These are phyloP conservation scores for Leptinotarsa undecemlineata DNA, from an alignment of 1,140 invertebrate genomes.

Conservation along the genomic window DNA sequence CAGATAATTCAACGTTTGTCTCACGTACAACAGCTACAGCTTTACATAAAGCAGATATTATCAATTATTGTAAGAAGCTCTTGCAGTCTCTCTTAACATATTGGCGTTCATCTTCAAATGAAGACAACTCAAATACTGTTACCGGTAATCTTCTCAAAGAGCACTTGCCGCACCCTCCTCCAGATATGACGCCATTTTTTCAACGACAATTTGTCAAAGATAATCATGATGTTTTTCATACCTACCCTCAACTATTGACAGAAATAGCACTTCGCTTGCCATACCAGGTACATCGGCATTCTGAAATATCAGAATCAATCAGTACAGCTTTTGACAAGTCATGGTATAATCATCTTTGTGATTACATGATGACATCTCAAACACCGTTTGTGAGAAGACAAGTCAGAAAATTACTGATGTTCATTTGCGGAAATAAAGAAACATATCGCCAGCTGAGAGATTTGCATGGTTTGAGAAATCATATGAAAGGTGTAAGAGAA, in stretches of 20 bases:
- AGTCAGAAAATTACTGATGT: slow-evolving; percentile 87
- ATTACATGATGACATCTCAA: slow-evolving; percentile 95
- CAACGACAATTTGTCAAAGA: slow-evolving; percentile 88
- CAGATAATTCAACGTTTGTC: slow-evolving; percentile 69
- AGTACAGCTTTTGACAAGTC: slow-evolving; percentile 62
- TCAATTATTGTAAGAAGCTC: slow-evolving; percentile 81
- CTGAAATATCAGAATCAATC: slow-evolving; percentile 61
- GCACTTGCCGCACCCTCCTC: slow-evolving; percentile 76
- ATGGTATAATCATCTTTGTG: slow-evolving; percentile 83
- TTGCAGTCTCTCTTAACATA: slow-evolving; percentile 81
- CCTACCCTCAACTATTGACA: slow-evolving; percentile 89
- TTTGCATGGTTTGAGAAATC: slow-evolving; percentile 84
- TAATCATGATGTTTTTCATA: slow-evolving; percentile 90
- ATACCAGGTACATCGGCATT: slow-evolving; percentile 87
- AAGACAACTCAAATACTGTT: slow-evolving; percentile 56
- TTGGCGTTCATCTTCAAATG: slow-evolving; percentile 59
- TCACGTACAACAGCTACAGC: slow-evolving; percentile 76
- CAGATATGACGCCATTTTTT: slow-evolving; percentile 96
- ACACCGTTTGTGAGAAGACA: slow-evolving; percentile 72
- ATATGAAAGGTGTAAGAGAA: slow-evolving; percentile 69
- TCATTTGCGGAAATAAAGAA: slow-evolving; percentile 94
- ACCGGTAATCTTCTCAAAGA: slow-evolving; percentile 75
- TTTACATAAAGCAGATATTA: slow-evolving; percentile 76
- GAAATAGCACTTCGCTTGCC: slow-evolving; percentile 93
- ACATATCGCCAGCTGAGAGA: slow-evolving; percentile 92